Evolutionary conservation across 2,113 vertebrate species (phyloP).

Genomic region (Oxygymnocypris stewartii): DNA sequence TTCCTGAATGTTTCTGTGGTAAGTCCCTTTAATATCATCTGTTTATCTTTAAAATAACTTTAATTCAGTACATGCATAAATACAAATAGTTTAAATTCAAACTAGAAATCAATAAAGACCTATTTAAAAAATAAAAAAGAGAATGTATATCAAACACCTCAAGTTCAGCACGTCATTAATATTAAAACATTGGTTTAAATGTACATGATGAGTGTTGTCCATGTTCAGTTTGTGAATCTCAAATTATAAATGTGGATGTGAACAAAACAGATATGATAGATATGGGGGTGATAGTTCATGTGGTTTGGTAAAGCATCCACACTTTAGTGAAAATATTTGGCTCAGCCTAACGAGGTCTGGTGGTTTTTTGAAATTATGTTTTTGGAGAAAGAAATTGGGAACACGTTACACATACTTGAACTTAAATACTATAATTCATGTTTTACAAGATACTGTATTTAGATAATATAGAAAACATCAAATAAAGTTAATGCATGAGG

Average conservation of each 20-base stretch:
- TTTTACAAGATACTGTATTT: background rate
- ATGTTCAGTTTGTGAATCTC: background rate
- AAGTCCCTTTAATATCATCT: background rate
- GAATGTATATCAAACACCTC: background rate
- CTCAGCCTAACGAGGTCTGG: background rate
- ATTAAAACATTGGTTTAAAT: background rate
- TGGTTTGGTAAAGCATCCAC: background rate
- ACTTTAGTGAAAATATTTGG: background rate
- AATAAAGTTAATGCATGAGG: no score
- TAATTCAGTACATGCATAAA: background rate
- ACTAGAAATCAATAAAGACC: background rate
- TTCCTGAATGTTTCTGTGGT: background rate
- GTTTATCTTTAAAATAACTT: background rate
- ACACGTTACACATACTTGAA: background rate
- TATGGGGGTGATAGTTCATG: background rate
- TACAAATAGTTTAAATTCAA: background rate
- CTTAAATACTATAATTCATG: no score
- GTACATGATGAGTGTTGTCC: background rate
- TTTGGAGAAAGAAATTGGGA: background rate
- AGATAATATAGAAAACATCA: background rate
- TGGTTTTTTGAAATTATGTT: background rate
- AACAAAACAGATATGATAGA: background rate
- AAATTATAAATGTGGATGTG: slow-evolving; percentile 1
- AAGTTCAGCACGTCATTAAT: background rate
- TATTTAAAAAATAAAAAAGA: background rate